Percentiles rank a stretch among this genome's conserved stretches.
phyloP scores from a whole-genome alignment of 2,797 vertebrate species.

The Alca torda region DNA sequence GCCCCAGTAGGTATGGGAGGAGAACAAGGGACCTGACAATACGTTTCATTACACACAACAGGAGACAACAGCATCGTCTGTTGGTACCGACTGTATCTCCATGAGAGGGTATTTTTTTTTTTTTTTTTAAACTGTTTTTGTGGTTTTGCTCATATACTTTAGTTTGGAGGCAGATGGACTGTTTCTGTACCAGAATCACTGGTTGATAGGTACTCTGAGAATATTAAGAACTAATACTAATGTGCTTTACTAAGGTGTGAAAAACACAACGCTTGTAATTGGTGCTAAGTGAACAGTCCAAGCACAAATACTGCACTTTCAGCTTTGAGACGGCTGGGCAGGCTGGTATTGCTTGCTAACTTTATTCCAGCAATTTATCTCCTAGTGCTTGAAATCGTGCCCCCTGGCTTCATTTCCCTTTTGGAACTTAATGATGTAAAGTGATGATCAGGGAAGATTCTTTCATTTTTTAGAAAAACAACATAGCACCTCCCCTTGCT shows the following conservation, averaged over 20 bases:
- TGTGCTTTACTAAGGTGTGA: neutral
- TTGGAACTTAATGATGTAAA: neutral
- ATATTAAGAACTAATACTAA: neutral
- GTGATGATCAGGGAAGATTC: neutral
- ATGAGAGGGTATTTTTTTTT: neutral
- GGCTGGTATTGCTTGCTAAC: neutral
- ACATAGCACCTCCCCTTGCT: neutral
- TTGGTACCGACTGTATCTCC: neutral
- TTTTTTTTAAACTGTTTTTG: neutral
- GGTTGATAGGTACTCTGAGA: neutral
- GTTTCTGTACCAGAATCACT: neutral
- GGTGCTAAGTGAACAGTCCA: neutral
- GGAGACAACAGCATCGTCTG: neutral
- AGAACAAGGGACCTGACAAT: neutral
- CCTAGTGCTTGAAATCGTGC: neutral
- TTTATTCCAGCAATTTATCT: neutral
- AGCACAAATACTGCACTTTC: neutral
- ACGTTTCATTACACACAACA: neutral
- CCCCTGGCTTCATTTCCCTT: neutral
- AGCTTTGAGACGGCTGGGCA: neutral
- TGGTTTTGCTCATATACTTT: neutral
- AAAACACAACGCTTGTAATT: neutral
- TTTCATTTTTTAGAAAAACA: neutral
- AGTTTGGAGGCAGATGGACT: neutral
- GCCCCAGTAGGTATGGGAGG: accelerated